Evolutionary conservation across 23 tunicate species (phyloP), one percentile per base, ranked within the genome.

Genomic region (Styela plicata): DNA sequence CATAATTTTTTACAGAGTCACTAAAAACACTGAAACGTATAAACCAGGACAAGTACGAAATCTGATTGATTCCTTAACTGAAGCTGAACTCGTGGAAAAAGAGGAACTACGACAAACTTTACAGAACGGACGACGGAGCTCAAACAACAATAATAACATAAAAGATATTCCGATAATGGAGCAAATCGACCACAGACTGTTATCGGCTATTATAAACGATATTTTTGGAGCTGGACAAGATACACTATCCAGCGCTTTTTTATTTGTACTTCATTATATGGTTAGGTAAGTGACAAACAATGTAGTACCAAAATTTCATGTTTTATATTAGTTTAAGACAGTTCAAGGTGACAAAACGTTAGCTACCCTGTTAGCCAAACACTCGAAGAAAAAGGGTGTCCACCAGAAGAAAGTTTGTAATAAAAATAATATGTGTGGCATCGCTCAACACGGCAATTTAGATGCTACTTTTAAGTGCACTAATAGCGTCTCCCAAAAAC

Each of bases 201-300:
- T 76, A 0, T 76, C 81, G 7, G 81, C 81, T 21, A 44, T 76
- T 36, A 73, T 76, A 21, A 76, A 76, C 23, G 81, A 76, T 76
- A 36, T 76, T 28, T 76, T 76, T 1, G 81, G 81, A 64, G 81
- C 81, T 52, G 81, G 81, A 22, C 81, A 76, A 52, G 81, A 76
- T 52, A 76, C 81, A 21, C 36, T 76, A 22, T 76, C 81, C 28
- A 52, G 81, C 24, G 81, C 81, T 10, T 76, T 36, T 76, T 63
- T 76, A 25, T 76, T 76, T 1, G 36, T 76, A 17, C 32, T 76
- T 10, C 81, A 76, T 28, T 76, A 76, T 76, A 36, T 76, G 81
- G 36, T 76, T 21, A 76, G 81, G 81, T 76, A 52, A 21, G 81
- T 1, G 25, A n/a, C n/a, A n/a, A n/a, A n/a, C n/a, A n/a, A n/a